phyloP scores from a whole-genome alignment of 2,888 invertebrate genomes.

The Megastigmus dorsalis region DNA sequence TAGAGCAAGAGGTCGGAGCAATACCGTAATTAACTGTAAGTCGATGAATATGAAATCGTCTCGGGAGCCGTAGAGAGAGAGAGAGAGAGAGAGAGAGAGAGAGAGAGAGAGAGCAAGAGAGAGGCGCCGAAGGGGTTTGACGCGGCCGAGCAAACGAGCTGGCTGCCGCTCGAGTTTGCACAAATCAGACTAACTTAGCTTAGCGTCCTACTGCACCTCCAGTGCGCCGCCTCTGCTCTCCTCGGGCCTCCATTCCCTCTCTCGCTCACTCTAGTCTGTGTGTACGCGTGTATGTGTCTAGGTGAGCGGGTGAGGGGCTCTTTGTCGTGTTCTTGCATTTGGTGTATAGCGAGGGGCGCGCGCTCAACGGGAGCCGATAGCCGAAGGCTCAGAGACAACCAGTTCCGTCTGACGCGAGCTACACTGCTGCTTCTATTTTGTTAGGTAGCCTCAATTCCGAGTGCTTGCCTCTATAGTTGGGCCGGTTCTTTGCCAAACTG shows the following conservation, averaged over 20 bases:
- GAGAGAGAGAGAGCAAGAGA: background rate
- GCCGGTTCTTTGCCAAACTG: too few species aligned
- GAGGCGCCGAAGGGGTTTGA: too few species aligned
- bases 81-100: background rate
- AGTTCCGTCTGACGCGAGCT: too few species aligned
- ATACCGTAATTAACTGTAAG: slow-evolving; percentile 52
- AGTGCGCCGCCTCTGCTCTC: too few species aligned
- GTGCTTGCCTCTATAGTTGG: too few species aligned
- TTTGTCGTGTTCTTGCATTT: slow-evolving; percentile 36
- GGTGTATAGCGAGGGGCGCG: too few species aligned
- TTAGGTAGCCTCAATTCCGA: too few species aligned
- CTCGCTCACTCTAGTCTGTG: background rate
- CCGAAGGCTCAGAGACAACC: slow-evolving; percentile 9
- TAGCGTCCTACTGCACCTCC: slow-evolving; percentile 28
- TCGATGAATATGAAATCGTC: slow-evolving; percentile 53
- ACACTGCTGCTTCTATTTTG: too few species aligned
- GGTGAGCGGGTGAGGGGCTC: background rate
- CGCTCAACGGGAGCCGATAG: slow-evolving; percentile 41
- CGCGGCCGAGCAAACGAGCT: slow-evolving; percentile 45
- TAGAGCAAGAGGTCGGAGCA: slow-evolving; percentile 8
- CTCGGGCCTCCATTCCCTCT: background rate
- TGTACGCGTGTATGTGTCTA: background rate
- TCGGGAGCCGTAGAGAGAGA: background rate
- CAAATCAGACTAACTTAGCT: slow-evolving; percentile 53
- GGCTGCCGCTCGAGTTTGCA: slow-evolving; percentile 42